Conservation (phyloP, 2,888 invertebrate species). For the Acrocyrtus sp. region DNA sequence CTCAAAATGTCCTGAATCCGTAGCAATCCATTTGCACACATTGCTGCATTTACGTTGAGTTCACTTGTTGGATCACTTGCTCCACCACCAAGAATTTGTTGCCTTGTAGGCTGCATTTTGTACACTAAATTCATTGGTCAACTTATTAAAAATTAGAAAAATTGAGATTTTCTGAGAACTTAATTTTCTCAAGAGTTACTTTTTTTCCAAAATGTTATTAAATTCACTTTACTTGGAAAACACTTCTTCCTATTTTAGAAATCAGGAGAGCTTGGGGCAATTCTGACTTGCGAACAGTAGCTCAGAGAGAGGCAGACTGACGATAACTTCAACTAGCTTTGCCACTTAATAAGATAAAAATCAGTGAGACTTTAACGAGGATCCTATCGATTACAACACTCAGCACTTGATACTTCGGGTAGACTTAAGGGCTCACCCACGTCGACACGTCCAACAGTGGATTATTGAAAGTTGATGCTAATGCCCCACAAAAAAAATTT, state of each 20-base stretch:
- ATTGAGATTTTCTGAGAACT: neutral
- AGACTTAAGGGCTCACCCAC: conserved; percentile 51
- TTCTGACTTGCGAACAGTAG: conserved; percentile 22
- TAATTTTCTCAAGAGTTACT: neutral
- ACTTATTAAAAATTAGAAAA: too few relatives aligned
- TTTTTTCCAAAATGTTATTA: neutral
- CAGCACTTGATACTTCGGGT: conserved; percentile 29
- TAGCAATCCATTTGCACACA: conserved; percentile 62
- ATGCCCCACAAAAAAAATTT: too few relatives aligned
- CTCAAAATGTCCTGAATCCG: conserved; percentile 63
- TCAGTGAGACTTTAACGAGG: conserved; percentile 27
- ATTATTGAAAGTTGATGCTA: too few relatives aligned
- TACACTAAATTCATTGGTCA: conserved; percentile 60
- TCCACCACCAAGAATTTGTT: conserved; percentile 53
- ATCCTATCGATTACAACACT: conserved; percentile 23
- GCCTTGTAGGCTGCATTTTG: conserved; percentile 60
- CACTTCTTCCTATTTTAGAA: neutral
- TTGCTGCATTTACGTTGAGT: conserved; percentile 55
- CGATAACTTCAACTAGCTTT: conserved; percentile 29
- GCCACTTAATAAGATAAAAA: conserved; percentile 45
- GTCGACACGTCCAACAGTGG: conserved; percentile 33
- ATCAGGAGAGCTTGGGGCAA: conserved; percentile 22
- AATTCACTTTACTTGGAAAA: neutral
- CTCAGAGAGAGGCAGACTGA: conserved; percentile 30
- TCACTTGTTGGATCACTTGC: conserved; percentile 51